Base-by-base conservation (phyloP, 2,888 invertebrate genomes). In the Shargacucullia verbasci region DNA sequence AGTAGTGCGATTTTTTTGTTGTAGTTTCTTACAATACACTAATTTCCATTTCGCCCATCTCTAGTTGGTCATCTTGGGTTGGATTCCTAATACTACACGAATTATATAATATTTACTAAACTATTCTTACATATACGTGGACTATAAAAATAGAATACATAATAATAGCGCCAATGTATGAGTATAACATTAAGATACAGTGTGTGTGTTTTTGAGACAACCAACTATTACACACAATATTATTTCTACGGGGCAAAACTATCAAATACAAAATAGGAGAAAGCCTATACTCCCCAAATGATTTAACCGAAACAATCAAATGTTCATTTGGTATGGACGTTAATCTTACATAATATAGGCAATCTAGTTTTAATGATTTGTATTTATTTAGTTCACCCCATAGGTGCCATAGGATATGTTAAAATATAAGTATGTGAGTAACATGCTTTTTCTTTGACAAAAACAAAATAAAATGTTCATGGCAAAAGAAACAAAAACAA, bases 361-460 rank as follows among this genome's bases (percentile, higher is more conserved):
- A 20, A 20, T 20, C 20, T 20, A 20, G 2, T 20, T 4, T 3
- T 3, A 20, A 20, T 3, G 20, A 20, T 20, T n/a, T n/a, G 27
- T 0, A 5, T 49, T 52, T 63, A 39, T 43, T 45, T 55, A 50
- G 1, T 59, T 70, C 10, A 56, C 38, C 27, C 61, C 58, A 58
- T 27, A 58, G 12, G 9, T 41, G 10, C 8, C 12, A 20, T 44
- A 31, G 10, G 9, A 52, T 35, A 38, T 15, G 27, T 45, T 31
- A 38, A 44, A 41, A 47, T 39, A 49, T 25, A 15, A 15, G 8
- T 48, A 39, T 54, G 63, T 60, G 39, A 52, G 59, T 41, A 44
- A 15, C 66, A 74, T 71, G 69, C 72, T 61, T 48, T 52, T 69
- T 25, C 45, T 40, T 52, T 52, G 62, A 69, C 50, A 56, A 46